Conservation (phyloP, 2,797 vertebrate genomes). For the Alosa sapidissima region DNA sequence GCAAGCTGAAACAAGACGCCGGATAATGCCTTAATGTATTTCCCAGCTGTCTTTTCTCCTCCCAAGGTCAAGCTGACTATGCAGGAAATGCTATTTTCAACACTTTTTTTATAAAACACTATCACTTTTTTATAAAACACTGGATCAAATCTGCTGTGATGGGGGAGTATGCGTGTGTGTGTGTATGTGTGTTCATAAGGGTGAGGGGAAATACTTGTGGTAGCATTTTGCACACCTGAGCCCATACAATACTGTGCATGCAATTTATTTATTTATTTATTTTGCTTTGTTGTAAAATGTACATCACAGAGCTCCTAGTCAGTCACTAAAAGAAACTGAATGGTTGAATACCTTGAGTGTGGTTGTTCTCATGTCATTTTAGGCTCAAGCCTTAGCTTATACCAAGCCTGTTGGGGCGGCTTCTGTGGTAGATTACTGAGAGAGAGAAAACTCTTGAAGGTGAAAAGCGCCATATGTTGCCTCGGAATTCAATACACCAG, state of each 20-base stretch:
- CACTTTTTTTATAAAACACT: constrained; percentile 51
- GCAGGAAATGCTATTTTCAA: constrained; percentile 65
- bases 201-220: background rate
- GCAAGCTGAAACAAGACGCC: constrained; percentile 50
- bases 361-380: background rate
- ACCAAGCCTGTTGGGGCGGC: no score
- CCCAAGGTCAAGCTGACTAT: constrained; percentile 67
- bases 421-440: background rate
- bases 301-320: no score
- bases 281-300: background rate
- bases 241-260: no score
- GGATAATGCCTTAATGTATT: constrained; percentile 61
- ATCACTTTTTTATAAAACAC: constrained; percentile 33
- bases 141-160: constrained; percentile 38
- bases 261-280: no score
- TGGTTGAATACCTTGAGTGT: background rate
- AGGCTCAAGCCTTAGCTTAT: no score
- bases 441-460: constrained; percentile 51
- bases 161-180: background rate
- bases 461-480: constrained; percentile 47
- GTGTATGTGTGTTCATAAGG: background rate
- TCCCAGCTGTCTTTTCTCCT: constrained; percentile 50
- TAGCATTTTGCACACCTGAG: background rate
- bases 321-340: background rate
- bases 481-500: background rate